Base-by-base conservation (phyloP, 2,797 vertebrate genomes). In the Acanthurus leucopareius region DNA sequence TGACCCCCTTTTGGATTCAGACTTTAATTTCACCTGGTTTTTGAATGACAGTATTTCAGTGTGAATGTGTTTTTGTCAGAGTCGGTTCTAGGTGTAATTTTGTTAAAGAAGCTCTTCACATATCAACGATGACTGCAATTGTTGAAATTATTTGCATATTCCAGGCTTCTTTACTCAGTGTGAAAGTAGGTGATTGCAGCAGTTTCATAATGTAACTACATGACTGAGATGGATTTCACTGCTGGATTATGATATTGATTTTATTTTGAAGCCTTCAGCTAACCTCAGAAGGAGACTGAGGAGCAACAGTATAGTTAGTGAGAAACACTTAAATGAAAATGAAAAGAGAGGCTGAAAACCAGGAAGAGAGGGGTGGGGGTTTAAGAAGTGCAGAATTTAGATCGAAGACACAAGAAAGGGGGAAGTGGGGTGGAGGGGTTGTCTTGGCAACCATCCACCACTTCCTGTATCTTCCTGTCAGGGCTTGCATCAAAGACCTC, bases 401-500 rank as follows among this genome's bases (percentile, higher is more conserved):
- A 86, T 73, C 1, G 32, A 75, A 84, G 73, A 61, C 48, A 60
- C 44, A 69, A 60, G 80, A 32, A 53, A 54, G 59, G 68, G 25
- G 45, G 71, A 69, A 44, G 38, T n/a, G 57, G 66, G 59, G 59
- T 1, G n/a, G 28, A 49, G 69, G 42, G 69, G 83, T 90, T 77
- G 91, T 83, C 88, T 68, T 91, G 90, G 93, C 88, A 92, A 93
- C 88, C 73, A 40, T 86, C 80, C 84, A 86, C 84, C 6, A 73
- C 89, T 90, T 91, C 90, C 89, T 91, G 87, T 87, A 79, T 89
- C 80, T 71, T 90, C 79, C 86, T 91, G 90, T 92, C 85, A 83
- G 68, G 74, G 70, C 35, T 66, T 5, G 75, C 88, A 86, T 93
- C 87, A 90, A 84, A 91, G 83, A 53, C 83, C 10, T 54, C 74